Evolutionary conservation across 2,888 invertebrate genomes (phyloP), one percentile per base, ranked within the genome.

Genomic region (Cinara cedri): DNA sequence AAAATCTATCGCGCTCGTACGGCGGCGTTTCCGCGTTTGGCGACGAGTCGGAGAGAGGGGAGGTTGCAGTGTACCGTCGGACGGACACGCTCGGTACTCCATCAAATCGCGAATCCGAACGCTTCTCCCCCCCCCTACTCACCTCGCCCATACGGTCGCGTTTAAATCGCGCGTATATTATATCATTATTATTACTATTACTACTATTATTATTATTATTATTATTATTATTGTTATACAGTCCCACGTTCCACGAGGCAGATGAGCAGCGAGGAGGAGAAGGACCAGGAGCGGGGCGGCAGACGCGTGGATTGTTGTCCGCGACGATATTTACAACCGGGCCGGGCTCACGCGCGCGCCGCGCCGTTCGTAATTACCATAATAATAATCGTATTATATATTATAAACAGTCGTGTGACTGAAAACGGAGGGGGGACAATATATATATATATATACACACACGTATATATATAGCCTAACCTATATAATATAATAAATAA

Each of bases 291-390:
- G 49, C 8, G 21, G 51, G 14, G 13, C 13, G 24, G 24, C 2
- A 24, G 9, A 0, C 10, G n/a, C n/a, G n/a, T n/a, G 34, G 60
- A n/a, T 4, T 24, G 13, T n/a, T n/a, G 75, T 75, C 44, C 42
- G 14, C 46, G 46, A 55, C 11, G 26, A 68, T 76, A 76, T 76
- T 68, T 75, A 65, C 65, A 65, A 75, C 75, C 74, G 65, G n/a
- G 42, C 16, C 65, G 76, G 24, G 55, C 57, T 68, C 55, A 66
- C 55, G 55, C 65, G 46, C 68, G 34, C 55, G 44, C 46, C 65
- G 46, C 68, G 34, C 55, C 75, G 44, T 49, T 19, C 65, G 65
- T 66, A 76, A 76, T 76, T 76, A 76, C 76, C 76, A 76, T 76
- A 76, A 76, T 76, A 63, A 57, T 76, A 74, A 63, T 74, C 55